Evolutionary conservation across 1,140 invertebrate genomes (phyloP).

Genomic region (Nebria ingens): DNA sequence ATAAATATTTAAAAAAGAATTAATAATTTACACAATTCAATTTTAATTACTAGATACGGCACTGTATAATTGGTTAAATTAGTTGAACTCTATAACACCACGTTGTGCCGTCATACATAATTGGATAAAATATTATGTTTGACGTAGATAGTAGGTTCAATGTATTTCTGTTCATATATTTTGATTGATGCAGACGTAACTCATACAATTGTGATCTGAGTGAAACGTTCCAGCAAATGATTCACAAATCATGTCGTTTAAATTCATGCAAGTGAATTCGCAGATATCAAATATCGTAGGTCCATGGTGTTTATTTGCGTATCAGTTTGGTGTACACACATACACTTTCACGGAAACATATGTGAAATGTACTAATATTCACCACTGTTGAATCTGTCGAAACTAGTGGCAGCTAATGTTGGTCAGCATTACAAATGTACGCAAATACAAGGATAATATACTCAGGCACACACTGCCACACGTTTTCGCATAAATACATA

Average conservation of each 20-base stretch:
- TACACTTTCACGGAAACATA: neutral
- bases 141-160: neutral
- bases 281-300: neutral
- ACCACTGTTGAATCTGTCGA: neutral
- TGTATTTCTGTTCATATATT: neutral
- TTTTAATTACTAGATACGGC: too few relatives aligned
- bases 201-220: neutral
- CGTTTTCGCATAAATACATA: too few relatives aligned
- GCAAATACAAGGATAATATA: neutral
- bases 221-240: neutral
- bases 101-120: neutral
- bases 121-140: neutral
- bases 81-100: too few relatives aligned
- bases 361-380: neutral
- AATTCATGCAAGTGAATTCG: neutral
- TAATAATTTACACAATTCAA: too few relatives aligned
- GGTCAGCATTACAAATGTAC: neutral
- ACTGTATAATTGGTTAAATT: too few relatives aligned
- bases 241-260: neutral
- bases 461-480: too few relatives aligned
- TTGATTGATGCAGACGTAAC: neutral
- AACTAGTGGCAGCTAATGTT: neutral
- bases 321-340: neutral
- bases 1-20: neutral
- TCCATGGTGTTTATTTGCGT: slow-evolving; percentile 4